phyloP scores from a whole-genome alignment of 1,140 invertebrate species.

The Arion vulgaris region DNA sequence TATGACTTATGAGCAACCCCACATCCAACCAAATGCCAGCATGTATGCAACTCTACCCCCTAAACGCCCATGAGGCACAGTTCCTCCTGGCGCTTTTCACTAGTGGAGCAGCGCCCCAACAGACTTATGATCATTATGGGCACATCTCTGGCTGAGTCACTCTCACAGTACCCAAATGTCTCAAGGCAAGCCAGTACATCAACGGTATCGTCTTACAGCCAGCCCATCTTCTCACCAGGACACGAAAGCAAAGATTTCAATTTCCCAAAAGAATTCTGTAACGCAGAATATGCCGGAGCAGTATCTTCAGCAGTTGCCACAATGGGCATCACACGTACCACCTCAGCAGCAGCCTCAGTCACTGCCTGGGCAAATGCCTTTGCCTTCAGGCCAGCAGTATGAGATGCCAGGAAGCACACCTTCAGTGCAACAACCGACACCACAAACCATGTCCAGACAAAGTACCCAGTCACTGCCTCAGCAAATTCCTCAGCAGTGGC shows the following conservation, averaged over 20 bases:
- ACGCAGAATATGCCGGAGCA: constrained; percentile 1
- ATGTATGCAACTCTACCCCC: neutral
- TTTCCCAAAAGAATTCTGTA: constrained; percentile 27
- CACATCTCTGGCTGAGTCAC: neutral
- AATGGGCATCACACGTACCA: neutral
- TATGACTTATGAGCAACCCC: neutral
- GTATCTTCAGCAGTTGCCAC: constrained; percentile 5
- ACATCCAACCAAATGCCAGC: neutral
- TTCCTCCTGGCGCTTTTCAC: neutral
- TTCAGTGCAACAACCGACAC: neutral
- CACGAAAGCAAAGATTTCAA: constrained; percentile 13
- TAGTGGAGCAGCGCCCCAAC: constrained; percentile 22
- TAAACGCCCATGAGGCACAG: neutral
- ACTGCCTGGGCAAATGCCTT: neutral
- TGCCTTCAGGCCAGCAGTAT: neutral
- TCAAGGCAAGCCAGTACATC: constrained; percentile 41
- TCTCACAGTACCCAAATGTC: neutral
- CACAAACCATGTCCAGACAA: neutral
- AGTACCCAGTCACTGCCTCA: neutral
- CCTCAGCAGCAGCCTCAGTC: constrained; percentile 1
- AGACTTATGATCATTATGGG: constrained; percentile 42
- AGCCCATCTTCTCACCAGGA: constrained; percentile 52
- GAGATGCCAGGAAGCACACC: neutral
- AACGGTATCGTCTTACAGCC: constrained; percentile 50
- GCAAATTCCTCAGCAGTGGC: neutral